A percentile compares a stretch with the other conserved stretches of the same genome.
Conservation (phyloP, 2,888 invertebrate species). For the Mactromeris polynyma region DNA sequence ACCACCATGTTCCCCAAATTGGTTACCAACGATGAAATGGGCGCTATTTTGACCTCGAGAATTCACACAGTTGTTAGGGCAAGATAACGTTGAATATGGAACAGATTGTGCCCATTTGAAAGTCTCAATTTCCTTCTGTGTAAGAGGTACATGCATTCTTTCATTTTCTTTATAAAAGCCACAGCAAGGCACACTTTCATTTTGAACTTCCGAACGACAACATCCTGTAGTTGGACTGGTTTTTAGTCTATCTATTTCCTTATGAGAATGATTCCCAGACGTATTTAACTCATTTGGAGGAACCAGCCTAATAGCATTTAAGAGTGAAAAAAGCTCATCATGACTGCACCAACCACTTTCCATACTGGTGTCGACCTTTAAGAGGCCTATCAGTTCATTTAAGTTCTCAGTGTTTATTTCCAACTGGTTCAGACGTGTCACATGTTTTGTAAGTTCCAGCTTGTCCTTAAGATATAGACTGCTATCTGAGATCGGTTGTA, state of each 20-base stretch:
- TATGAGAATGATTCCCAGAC: not conserved
- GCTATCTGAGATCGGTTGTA: not conserved
- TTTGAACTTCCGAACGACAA: not conserved
- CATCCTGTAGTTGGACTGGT: not conserved
- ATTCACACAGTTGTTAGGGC: not conserved
- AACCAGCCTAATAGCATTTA: conserved; percentile 16
- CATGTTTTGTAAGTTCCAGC: conserved; percentile 22
- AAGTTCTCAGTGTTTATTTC: conserved; percentile 27
- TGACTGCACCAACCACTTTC: conserved; percentile 13
- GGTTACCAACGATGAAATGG: not conserved
- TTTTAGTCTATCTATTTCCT: not conserved
- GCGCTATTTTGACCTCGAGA: not conserved
- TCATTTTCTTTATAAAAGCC: not conserved
- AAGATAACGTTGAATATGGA: not conserved
- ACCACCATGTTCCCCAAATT: not conserved
- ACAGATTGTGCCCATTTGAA: conserved; percentile 15
- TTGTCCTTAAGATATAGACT: not conserved
- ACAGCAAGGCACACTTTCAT: not conserved
- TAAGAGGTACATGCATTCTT: not conserved
- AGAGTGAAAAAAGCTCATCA: not conserved
- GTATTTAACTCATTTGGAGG: not conserved
- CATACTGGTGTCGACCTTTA: not conserved
- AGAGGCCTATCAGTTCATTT: not conserved
- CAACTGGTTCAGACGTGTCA: not conserved
- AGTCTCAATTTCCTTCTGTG: not conserved